phyloP scores from a whole-genome alignment of 2,797 vertebrate genomes.

The Aulostomus chinensis region DNA sequence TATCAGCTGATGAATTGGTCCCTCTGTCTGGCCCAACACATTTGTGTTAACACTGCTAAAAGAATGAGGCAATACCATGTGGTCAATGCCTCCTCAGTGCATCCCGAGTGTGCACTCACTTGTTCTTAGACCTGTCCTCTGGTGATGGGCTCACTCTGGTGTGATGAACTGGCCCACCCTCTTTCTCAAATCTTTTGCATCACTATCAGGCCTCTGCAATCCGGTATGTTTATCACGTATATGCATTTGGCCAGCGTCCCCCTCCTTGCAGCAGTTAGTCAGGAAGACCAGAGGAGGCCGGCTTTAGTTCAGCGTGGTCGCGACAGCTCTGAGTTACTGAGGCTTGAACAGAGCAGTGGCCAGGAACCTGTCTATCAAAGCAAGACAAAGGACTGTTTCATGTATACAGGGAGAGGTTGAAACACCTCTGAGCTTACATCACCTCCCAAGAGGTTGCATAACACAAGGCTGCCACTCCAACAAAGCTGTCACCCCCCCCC shows the following conservation, averaged over 20 bases:
- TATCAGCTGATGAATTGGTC: too few species aligned
- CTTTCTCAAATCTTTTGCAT: too few species aligned
- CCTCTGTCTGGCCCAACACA: too few species aligned
- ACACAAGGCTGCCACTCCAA: constrained; percentile 56
- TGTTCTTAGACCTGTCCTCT: too few species aligned
- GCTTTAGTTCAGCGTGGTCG: constrained; percentile 13
- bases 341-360: constrained; percentile 42
- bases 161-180: too few species aligned
- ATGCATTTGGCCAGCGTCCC: constrained; percentile 11
- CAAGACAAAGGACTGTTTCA: constrained; percentile 66
- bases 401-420: constrained; percentile 73
- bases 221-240: constrained; percentile 20
- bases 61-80: too few species aligned
- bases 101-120: too few species aligned
- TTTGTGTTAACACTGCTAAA: too few species aligned
- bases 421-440: constrained; percentile 70
- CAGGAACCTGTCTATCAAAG: constrained; percentile 67
- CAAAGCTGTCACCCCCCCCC: constrained; percentile 40
- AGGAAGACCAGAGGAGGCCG: constrained; percentile 1
- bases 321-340: constrained; percentile 29
- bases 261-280: constrained; percentile 32
- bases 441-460: constrained; percentile 69
- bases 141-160: too few species aligned
- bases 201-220: constrained; percentile 11
- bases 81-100: too few species aligned